Evolutionary conservation across 2,113 vertebrate species (phyloP), one percentile per base, ranked within the genome.

Genomic region (Marmota monax): DNA sequence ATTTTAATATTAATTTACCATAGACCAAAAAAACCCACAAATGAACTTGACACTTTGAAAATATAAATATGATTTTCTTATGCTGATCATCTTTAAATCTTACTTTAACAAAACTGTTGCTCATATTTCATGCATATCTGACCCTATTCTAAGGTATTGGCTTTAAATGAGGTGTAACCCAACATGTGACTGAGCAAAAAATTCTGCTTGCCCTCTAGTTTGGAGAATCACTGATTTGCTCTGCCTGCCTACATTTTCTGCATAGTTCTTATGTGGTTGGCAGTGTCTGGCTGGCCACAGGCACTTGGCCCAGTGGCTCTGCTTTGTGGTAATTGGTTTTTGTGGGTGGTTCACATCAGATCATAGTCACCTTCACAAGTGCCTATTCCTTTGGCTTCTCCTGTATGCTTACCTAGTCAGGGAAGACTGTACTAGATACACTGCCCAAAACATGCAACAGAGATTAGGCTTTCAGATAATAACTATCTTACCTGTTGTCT

Each of bases 351-450:
- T 17, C 90, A 77, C 86, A 6, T 53, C 1, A 2, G 25, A 45
- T 51, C 20, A 18, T 1, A 23, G 4, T 61, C 58, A 61, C 67
- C 16, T n/a, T 80, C 51, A 10, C 7, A 0, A 22, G 10, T 25
- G 9, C 20, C 11, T 37, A 9, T 14, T n/a, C 0, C 23, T 73
- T 69, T 69, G 67, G 37, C n/a, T 7, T 77, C 1, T 5, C 7
- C 42, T 73, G 12, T 22, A 61, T 29, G 8, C 3, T 45, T 32
- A 0, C 34, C 25, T n/a, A 1, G 20, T 0, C 1, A 27, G 2
- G 27, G 88, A 23, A 53, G 29, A 6, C 14, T 51, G 37, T 91
- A 18, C 7, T 18, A 3, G 2, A 51, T 37, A 16, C 4, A 45
- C 3, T 17, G 2, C 7, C 32, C 67, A 34, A 63, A 53, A 84